Conservation (phyloP, 2,113 vertebrate species). For the Scalopus aquaticus region DNA sequence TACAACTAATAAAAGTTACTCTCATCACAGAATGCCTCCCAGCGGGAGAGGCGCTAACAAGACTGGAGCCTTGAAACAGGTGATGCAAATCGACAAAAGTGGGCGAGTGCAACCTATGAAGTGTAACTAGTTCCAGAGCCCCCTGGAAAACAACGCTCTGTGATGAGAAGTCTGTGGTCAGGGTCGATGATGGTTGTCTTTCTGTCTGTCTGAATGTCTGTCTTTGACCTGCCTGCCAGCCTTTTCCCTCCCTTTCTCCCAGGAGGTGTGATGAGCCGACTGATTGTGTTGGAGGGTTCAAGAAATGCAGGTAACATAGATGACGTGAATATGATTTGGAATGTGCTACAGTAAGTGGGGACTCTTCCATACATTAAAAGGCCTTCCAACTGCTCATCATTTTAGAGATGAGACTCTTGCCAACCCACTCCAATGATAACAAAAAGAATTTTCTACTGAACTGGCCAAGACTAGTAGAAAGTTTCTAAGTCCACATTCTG, state of each 20-base stretch:
- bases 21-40: not conserved
- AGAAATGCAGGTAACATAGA: not conserved
- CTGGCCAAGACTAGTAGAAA: not conserved
- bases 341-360: not conserved
- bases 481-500: not conserved
- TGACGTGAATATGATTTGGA: not conserved
- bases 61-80: not conserved
- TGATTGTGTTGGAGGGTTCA: not conserved
- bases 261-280: not conserved
- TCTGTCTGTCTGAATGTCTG: not conserved
- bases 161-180: not conserved
- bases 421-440: not conserved
- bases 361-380: not conserved
- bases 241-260: not conserved
- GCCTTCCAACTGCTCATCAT: not conserved
- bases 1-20: not conserved
- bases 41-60: not conserved
- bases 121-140: not conserved
- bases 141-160: not conserved
- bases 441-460: conserved; percentile 38
- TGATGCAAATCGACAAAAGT: not conserved
- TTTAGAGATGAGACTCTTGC: not conserved
- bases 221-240: not conserved
- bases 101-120: not conserved
- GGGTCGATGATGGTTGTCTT: not conserved